Evolutionary conservation across 1,140 invertebrate genomes (phyloP).

Genomic region (Drosophila micromelanica): DNA sequence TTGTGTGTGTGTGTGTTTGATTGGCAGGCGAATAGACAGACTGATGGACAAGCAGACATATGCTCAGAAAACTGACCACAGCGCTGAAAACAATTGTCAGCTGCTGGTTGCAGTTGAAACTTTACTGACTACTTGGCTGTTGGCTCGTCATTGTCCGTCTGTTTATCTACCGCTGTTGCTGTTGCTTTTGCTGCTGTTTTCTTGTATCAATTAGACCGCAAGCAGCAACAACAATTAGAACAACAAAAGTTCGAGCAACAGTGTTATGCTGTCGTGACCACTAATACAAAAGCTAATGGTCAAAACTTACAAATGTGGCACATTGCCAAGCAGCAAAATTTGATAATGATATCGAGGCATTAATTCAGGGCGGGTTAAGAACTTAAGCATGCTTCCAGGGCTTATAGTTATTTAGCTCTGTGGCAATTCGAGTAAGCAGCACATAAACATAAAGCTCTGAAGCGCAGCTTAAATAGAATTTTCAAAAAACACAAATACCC

Average conservation of each 20-base stretch:
- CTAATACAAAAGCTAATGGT: constrained; percentile 78
- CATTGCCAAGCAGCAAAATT: constrained; percentile 49
- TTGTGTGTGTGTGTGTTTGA: constrained; percentile 8
- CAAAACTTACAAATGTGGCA: constrained; percentile 68
- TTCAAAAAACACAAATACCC: constrained; percentile 20
- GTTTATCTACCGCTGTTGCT: constrained; percentile 3
- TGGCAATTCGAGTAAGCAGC: constrained; percentile 47
- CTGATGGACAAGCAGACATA: constrained; percentile 13
- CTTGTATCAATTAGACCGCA: constrained; percentile 79
- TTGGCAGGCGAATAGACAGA: constrained; percentile 14
- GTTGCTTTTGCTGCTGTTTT: constrained; percentile 22
- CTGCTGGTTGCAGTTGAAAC: constrained; percentile 69
- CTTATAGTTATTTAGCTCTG: constrained; percentile 62
- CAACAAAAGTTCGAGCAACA: constrained; percentile 41
- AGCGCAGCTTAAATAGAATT: constrained; percentile 43
- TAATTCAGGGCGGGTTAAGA: constrained; percentile 59
- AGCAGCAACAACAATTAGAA: constrained; percentile 38
- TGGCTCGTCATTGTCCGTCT: constrained; percentile 2
- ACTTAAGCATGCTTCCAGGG: constrained; percentile 38
- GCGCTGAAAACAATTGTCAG: constrained; percentile 78
- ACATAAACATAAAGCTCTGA: constrained; percentile 45
- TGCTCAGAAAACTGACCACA: constrained; percentile 57
- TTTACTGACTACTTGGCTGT: constrained; percentile 59
- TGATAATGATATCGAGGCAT: constrained; percentile 76
- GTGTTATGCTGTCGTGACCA: constrained; percentile 53